Percentiles rank a stretch among this genome's conserved stretches.
Conservation (phyloP, 37 sponge, comb jelly and placozoan genomes). For the Cliona cf. orientalis region DNA sequence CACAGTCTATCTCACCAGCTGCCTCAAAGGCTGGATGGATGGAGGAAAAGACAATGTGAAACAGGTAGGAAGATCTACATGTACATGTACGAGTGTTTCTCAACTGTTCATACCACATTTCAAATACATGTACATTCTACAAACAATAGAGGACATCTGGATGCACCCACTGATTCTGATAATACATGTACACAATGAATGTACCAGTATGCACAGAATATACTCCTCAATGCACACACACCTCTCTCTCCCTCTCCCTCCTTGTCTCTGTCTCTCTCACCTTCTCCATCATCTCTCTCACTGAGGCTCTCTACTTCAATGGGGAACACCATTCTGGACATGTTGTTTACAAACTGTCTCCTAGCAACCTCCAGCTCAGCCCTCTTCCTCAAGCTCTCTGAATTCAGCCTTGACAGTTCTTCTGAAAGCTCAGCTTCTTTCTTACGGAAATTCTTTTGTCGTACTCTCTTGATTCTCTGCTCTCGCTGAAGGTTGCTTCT, state of each 20-base stretch:
- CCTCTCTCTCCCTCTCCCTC: no score
- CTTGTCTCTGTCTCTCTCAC: no score
- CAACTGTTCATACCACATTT: no score
- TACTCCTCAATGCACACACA: no score
- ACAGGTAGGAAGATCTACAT: no score
- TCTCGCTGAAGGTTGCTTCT: slow-evolving; percentile 25
- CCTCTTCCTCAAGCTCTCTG: background rate
- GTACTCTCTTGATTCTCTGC: slow-evolving; percentile 27
- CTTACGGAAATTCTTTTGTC: slow-evolving; percentile 28
- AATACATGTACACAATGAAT: background rate
- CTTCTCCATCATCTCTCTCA: slow-evolving; percentile 52
- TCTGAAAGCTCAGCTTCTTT: slow-evolving; percentile 13
- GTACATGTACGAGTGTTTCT: no score
- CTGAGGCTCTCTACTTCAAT: slow-evolving; percentile 65
- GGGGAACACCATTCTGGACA: slow-evolving; percentile 27
- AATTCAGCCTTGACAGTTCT: background rate
- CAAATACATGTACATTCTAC: no score
- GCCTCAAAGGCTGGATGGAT: slow-evolving; percentile 26
- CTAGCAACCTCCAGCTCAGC: background rate
- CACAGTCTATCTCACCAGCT: slow-evolving; percentile 34
- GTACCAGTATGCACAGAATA: background rate
- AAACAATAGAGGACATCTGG: no score
- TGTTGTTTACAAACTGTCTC: slow-evolving; percentile 6
- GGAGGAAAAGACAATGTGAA: background rate
- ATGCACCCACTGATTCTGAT: background rate